Evolutionary conservation across 2,797 vertebrate species (phyloP).

Genomic region (Pygocentrus nattereri): DNA sequence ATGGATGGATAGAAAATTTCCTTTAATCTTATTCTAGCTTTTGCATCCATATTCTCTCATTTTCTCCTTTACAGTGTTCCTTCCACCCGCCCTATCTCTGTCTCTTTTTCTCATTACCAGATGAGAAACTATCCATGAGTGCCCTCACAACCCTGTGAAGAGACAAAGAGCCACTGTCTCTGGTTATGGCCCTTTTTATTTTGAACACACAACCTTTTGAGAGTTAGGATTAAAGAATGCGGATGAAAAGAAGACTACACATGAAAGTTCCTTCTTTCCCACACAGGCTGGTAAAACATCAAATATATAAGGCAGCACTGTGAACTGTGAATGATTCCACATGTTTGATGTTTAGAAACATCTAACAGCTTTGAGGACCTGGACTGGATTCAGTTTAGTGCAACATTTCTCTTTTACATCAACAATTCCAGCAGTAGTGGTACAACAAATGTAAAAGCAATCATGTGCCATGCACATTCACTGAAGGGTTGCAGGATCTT

Average conservation of each 20-base stretch:
- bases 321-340: background rate
- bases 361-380: too few species aligned
- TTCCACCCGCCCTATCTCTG: background rate
- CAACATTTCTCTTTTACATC: background rate
- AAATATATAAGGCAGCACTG: background rate
- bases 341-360: background rate
- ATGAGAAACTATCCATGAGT: constrained; percentile 9
- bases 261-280: constrained; percentile 22
- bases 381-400: background rate
- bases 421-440: background rate
- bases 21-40: background rate
- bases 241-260: constrained; percentile 10
- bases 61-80: background rate
- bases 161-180: constrained; percentile 51
- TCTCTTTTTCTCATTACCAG: constrained; percentile 2
- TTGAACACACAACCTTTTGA: constrained; percentile 37
- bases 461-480: background rate
- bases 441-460: background rate
- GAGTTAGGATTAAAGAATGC: background rate
- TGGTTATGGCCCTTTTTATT: constrained; percentile 18
- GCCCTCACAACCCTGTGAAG: background rate
- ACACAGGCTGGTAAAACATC: background rate
- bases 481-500: background rate
- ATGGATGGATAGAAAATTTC: too few species aligned
- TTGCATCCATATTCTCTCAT: constrained; percentile 2